Evolutionary conservation across 2,888 invertebrate genomes (phyloP).

Genomic region (Timema podura): DNA sequence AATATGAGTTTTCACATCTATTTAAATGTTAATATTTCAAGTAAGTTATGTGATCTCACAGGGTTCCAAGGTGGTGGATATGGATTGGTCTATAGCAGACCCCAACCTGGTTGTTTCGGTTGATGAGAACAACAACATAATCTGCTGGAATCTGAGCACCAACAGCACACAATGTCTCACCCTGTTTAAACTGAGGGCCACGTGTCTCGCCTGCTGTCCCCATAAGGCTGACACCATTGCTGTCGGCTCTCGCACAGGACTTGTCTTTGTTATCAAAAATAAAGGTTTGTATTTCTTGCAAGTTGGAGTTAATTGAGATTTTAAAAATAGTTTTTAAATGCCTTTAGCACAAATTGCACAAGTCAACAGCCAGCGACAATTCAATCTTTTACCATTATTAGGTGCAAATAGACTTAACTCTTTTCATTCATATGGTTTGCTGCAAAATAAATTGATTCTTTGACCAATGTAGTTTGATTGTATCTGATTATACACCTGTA

Average conservation of each 20-base stretch:
- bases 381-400: too few relatives aligned
- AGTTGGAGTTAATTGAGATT: too few relatives aligned
- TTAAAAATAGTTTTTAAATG: too few relatives aligned
- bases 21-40: not conserved
- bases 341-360: too few relatives aligned
- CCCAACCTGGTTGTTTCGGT: constrained; percentile 46
- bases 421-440: not conserved
- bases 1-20: not conserved
- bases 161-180: constrained; percentile 38
- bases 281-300: constrained; percentile 42
- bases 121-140: constrained; percentile 47
- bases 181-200: constrained; percentile 48
- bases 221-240: constrained; percentile 53
- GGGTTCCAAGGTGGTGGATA: constrained; percentile 41
- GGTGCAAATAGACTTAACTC: not conserved
- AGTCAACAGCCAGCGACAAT: too few relatives aligned
- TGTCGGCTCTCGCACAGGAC: constrained; percentile 54
- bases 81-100: constrained; percentile 47
- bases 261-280: constrained; percentile 49
- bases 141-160: constrained; percentile 48
- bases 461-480: too few relatives aligned
- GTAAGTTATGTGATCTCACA: constrained; percentile 30
- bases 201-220: constrained; percentile 55
- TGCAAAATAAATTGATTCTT: not conserved
- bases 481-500: too few relatives aligned